Percentiles rank a stretch among this genome's conserved stretches.
These are phyloP conservation scores for Colletes collaris DNA, from an alignment of 2,888 invertebrate genomes.

Conservation along the genomic window DNA sequence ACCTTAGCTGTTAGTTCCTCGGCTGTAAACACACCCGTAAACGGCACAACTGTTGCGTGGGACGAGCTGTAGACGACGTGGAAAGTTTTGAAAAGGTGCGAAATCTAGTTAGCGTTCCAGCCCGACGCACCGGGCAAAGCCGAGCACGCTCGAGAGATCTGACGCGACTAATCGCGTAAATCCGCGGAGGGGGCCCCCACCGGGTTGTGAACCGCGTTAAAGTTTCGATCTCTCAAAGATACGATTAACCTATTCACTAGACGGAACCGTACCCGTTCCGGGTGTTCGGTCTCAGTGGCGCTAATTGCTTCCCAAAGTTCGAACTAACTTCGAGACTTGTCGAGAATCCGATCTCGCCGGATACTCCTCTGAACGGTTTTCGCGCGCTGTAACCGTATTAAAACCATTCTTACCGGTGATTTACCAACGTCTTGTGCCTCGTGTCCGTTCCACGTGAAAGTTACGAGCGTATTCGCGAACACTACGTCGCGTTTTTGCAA, in stretches of 20 bases:
- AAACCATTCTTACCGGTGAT: neutral
- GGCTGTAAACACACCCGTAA: no score
- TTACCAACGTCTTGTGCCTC: no score
- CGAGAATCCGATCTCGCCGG: neutral
- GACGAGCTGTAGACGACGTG: no score
- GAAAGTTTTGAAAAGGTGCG: conserved; percentile 1
- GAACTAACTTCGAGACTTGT: conserved; percentile 57
- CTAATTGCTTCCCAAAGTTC: conserved; percentile 76
- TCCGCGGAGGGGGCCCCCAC: conserved; percentile 32
- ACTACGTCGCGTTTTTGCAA: no score
- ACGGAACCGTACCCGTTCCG: conserved; percentile 59
- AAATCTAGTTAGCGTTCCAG: conserved; percentile 25
- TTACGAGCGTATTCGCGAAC: no score
- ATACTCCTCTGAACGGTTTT: neutral
- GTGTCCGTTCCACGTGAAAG: no score
- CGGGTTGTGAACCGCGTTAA: conserved; percentile 61
- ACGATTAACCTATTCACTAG: conserved; percentile 74
- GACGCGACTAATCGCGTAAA: conserved; percentile 24
- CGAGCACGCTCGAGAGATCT: neutral
- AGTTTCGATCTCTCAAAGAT: conserved; percentile 67
- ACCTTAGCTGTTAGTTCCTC: no score
- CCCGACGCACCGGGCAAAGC: neutral
- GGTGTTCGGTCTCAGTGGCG: conserved; percentile 47
- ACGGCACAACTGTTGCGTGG: no score
- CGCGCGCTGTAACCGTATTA: conserved; percentile 1